Base-by-base conservation (phyloP, 2,113 vertebrate genomes). In the Puffinus mauretanicus region DNA sequence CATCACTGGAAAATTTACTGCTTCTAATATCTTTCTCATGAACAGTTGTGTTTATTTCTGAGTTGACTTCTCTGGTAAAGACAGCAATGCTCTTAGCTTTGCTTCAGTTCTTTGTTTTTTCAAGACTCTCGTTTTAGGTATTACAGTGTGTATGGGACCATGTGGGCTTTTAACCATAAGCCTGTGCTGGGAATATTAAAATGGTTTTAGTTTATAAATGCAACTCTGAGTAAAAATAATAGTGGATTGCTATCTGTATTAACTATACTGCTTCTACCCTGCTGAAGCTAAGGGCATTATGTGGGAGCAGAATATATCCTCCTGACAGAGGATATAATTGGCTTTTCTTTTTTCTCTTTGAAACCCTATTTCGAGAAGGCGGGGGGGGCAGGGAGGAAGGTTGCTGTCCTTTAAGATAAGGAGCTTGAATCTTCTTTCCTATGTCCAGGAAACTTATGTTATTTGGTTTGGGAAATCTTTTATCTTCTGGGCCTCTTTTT, bases 21-120 rank as follows among this genome's bases (percentile, higher is more conserved):
- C 93, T 95, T 97, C 94, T 96, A 95, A 96, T 97, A 95, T 96
- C 94, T 97, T 97, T 96, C 87, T 94, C 87, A 85, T 97, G 96
- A 96, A 88, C 94, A 96, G 89, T 95, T 89, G 51, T 96, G 89
- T 95, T 97, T 97, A 95, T 95, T 96, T 97, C 93, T 94, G 80
- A 84, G 82, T 96, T 92, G 85, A 78, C 79, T 95, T 96, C 71
- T 80, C 81, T 88, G 71, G 55, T 94, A 95, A 95, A 73, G 94
- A 80, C 91, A 95, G 87, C 78, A 94, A 17, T 67, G 47, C 1
- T 67, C 87, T 87, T 88, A 91, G 54, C 34, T 96, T 93, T 95
- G 77, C 52, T 93, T 94, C 62, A 73, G 32, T 73, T 92, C 84
- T 94, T 96, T 96, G 86, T 88, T 97, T 96, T 95, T 91, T 82